phyloP scores from a whole-genome alignment of 2,888 invertebrate species.

The Campaea margaritaria region DNA sequence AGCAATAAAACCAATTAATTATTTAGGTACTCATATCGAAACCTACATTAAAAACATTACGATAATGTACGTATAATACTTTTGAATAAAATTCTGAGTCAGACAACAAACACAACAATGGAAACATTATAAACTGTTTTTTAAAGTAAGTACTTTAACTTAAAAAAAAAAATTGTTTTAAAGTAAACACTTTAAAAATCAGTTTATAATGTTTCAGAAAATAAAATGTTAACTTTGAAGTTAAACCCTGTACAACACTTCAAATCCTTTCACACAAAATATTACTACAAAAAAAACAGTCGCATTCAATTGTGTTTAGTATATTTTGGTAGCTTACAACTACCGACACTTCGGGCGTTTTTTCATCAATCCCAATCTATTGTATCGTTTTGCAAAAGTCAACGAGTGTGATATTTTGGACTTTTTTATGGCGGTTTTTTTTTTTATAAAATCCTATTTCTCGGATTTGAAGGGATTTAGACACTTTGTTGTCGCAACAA shows the following conservation, averaged over 20 bases:
- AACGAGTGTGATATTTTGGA: slow-evolving; percentile 66
- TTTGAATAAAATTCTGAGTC: no score
- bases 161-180: no score
- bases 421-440: slow-evolving; percentile 58
- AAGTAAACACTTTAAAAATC: no score
- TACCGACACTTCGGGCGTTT: slow-evolving; percentile 56
- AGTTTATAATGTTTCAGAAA: not conserved
- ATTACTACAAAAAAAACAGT: slow-evolving; percentile 54
- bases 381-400: slow-evolving; percentile 77
- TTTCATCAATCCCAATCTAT: slow-evolving; percentile 53
- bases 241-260: slow-evolving; percentile 51
- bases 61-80: no score
- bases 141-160: no score
- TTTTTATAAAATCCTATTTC: slow-evolving; percentile 79
- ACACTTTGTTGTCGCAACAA: slow-evolving; percentile 84
- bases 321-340: slow-evolving; percentile 78
- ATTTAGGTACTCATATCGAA: no score
- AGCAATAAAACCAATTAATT: no score
- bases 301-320: slow-evolving; percentile 74
- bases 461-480: slow-evolving; percentile 84
- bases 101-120: no score
- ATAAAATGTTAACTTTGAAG: not conserved
- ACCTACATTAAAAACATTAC: no score
- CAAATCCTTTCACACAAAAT: slow-evolving; percentile 55
- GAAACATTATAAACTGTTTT: no score